Evolutionary conservation across 2,888 invertebrate genomes (phyloP).

Genomic region (Trissoscelio sp.): DNA sequence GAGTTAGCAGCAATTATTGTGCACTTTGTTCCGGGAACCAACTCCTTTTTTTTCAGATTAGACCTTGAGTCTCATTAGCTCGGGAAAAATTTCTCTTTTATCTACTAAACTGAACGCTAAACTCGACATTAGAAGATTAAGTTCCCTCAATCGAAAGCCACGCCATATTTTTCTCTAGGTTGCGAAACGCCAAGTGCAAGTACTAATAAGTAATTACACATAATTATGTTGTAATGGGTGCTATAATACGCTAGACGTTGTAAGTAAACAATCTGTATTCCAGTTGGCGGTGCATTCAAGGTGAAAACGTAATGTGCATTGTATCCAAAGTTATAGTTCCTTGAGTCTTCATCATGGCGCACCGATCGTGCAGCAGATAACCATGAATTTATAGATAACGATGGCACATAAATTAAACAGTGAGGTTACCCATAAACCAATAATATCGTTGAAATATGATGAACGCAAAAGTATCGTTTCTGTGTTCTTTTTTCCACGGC

Average conservation of each 20-base stretch:
- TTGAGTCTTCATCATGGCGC: constrained; percentile 64
- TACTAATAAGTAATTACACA: constrained; percentile 66
- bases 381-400: constrained; percentile 68
- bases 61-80: constrained; percentile 12
- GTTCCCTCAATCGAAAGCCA: constrained; percentile 23
- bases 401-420: constrained; percentile 64
- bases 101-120: constrained; percentile 27
- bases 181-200: constrained; percentile 64
- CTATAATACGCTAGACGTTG: constrained; percentile 61
- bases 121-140: constrained; percentile 44
- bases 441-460: constrained; percentile 64
- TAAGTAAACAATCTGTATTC: constrained; percentile 66
- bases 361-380: constrained; percentile 63
- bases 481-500: constrained; percentile 12
- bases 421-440: constrained; percentile 63
- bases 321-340: constrained; percentile 68
- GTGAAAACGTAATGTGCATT: constrained; percentile 67
- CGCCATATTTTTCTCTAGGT: constrained; percentile 50
- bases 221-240: constrained; percentile 68
- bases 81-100: constrained; percentile 49
- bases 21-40: constrained; percentile 41
- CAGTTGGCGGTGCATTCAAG: constrained; percentile 65
- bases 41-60: constrained; percentile 12
- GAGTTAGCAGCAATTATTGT: neutral
- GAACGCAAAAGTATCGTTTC: constrained; percentile 32